phyloP scores from a whole-genome alignment of 1,140 invertebrate species.

The Sitophilus oryzae region DNA sequence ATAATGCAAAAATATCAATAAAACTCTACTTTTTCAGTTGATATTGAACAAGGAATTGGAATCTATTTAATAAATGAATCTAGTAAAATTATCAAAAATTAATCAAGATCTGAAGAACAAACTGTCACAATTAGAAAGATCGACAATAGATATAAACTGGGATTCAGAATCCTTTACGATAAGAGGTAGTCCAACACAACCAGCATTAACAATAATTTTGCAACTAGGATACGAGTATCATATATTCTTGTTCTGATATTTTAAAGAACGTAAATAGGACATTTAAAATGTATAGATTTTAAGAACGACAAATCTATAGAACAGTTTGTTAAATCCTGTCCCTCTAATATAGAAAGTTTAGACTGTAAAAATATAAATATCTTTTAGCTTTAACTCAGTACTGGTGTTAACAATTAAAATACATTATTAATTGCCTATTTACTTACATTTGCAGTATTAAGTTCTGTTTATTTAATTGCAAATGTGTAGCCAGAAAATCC shows the following conservation, averaged over 20 bases:
- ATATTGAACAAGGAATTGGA: conserved; percentile 25
- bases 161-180: background rate
- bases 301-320: conserved; percentile 29
- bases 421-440: conserved; percentile 8
- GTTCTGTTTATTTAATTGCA: conserved; percentile 59
- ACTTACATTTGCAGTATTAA: conserved; percentile 57
- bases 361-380: conserved; percentile 13
- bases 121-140: background rate
- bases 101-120: background rate
- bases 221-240: background rate
- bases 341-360: conserved; percentile 25
- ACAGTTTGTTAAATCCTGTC: conserved; percentile 28
- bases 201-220: background rate
- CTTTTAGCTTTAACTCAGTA: conserved; percentile 39
- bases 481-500: conserved; percentile 72
- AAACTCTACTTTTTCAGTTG: conserved; percentile 15
- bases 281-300: conserved; percentile 26
- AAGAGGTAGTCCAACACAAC: background rate
- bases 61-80: conserved; percentile 20
- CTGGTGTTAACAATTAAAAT: conserved; percentile 31
- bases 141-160: background rate
- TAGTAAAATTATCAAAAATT: conserved; percentile 29
- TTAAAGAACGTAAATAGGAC: conserved; percentile 28
- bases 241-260: conserved; percentile 26
- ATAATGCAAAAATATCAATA: too few relatives aligned